A percentile compares a stretch with the other conserved stretches of the same genome.
phyloP scores from a whole-genome alignment of 1,140 invertebrate genomes.

The Drosophila mojavensis region DNA sequence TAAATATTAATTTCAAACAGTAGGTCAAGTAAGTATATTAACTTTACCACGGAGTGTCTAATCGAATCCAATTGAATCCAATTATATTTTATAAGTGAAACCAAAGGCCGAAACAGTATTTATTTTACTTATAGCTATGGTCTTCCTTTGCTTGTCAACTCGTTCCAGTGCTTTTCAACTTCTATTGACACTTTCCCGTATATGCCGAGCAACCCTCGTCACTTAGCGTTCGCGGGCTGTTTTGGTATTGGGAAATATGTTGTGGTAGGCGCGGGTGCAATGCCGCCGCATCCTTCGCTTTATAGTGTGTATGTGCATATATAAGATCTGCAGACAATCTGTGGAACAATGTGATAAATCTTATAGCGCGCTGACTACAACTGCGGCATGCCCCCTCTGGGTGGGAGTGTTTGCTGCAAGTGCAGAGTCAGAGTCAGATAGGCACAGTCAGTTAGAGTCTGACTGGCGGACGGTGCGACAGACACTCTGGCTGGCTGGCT shows the following conservation, averaged over 20 bases:
- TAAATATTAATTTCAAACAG: no score
- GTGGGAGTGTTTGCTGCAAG: constrained; percentile 71
- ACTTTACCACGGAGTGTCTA: no score
- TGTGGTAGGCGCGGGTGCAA: constrained; percentile 78
- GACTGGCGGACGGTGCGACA: not conserved
- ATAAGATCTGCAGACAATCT: constrained; percentile 80
- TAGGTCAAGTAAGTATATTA: no score
- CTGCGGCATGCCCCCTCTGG: constrained; percentile 65
- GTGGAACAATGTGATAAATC: constrained; percentile 83
- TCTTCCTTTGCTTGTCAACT: not conserved
- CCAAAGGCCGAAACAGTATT: not conserved
- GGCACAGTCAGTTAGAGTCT: constrained; percentile 29
- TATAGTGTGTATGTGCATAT: constrained; percentile 34
- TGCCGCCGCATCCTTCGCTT: constrained; percentile 37
- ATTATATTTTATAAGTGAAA: no score
- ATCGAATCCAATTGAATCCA: no score
- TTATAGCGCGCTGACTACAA: constrained; percentile 62
- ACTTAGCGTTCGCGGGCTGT: constrained; percentile 43
- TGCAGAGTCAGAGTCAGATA: constrained; percentile 28
- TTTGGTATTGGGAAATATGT: constrained; percentile 36
- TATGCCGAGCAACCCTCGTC: constrained; percentile 37
- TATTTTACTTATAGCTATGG: not conserved
- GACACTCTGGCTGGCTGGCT: constrained; percentile 4
- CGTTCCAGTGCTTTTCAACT: not conserved
- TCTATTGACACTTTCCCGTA: not conserved